Evolutionary conservation across 2,888 invertebrate genomes (phyloP).

Genomic region (Idaea aversata): DNA sequence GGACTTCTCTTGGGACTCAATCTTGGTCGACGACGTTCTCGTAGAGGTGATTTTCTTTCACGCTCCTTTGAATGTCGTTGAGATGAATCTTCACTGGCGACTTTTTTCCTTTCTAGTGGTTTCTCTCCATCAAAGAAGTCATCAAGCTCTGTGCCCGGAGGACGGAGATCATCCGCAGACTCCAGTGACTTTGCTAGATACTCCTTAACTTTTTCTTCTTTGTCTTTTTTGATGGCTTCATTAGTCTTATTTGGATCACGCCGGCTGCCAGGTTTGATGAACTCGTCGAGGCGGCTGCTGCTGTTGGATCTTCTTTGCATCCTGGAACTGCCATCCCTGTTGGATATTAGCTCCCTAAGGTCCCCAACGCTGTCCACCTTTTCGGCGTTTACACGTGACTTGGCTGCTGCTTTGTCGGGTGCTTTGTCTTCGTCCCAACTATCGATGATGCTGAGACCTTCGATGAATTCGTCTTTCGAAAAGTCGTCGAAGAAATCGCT

Average conservation of each 20-base stretch:
- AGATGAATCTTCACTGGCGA: constrained; percentile 15
- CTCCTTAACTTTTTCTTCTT: constrained; percentile 70
- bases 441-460: constrained; percentile 72
- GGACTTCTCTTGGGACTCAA: constrained; percentile 10
- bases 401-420: constrained; percentile 8
- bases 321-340: constrained; percentile 23
- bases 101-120: constrained; percentile 30
- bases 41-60: constrained; percentile 10
- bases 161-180: constrained; percentile 58
- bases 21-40: constrained; percentile 11
- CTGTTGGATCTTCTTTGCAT: constrained; percentile 30
- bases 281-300: constrained; percentile 46
- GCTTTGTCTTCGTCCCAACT: constrained; percentile 58
- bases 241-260: constrained; percentile 70
- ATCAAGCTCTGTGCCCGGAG: constrained; percentile 72
- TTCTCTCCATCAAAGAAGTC: constrained; percentile 55
- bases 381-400: constrained; percentile 39
- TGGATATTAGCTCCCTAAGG: constrained; percentile 53
- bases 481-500: constrained; percentile 77
- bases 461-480: constrained; percentile 68
- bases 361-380: constrained; percentile 51
- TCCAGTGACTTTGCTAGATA: constrained; percentile 65
- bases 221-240: constrained; percentile 67
- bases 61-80: background rate
- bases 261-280: constrained; percentile 67